Conservation (phyloP, 2,113 vertebrate species). For the Sceloporus tristichus region DNA sequence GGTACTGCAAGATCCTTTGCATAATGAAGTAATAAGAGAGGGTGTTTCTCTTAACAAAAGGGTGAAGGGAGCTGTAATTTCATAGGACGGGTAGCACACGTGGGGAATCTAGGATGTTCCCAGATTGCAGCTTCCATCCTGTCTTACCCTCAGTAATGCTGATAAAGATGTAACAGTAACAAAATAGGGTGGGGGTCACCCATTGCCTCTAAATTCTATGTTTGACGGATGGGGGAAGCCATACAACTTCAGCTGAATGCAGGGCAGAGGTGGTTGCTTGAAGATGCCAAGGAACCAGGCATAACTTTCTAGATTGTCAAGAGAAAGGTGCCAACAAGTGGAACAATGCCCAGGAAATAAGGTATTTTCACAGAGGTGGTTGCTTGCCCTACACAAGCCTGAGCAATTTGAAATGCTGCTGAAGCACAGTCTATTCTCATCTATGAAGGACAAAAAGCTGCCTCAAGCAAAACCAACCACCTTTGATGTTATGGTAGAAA, state of each 20-base stretch:
- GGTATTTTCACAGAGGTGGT: not conserved
- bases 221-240: not conserved
- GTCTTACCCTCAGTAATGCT: not conserved
- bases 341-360: not conserved
- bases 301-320: not conserved
- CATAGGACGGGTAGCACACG: too few relatives aligned
- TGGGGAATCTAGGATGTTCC: not conserved
- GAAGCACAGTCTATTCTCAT: conserved; percentile 18
- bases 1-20: too few relatives aligned
- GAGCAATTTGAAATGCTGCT: conserved; percentile 22
- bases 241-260: not conserved
- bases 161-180: too few relatives aligned
- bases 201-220: too few relatives aligned
- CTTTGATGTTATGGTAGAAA: conserved; percentile 43
- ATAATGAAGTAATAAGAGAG: too few relatives aligned
- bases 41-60: too few relatives aligned
- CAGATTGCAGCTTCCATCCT: not conserved
- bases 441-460: conserved; percentile 47
- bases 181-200: too few relatives aligned
- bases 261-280: not conserved
- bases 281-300: not conserved
- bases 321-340: not conserved
- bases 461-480: conserved; percentile 49
- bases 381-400: conserved; percentile 9
- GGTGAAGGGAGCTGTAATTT: too few relatives aligned